Base-by-base conservation (phyloP, 1,140 invertebrate genomes). In the Polyergus mexicanus region DNA sequence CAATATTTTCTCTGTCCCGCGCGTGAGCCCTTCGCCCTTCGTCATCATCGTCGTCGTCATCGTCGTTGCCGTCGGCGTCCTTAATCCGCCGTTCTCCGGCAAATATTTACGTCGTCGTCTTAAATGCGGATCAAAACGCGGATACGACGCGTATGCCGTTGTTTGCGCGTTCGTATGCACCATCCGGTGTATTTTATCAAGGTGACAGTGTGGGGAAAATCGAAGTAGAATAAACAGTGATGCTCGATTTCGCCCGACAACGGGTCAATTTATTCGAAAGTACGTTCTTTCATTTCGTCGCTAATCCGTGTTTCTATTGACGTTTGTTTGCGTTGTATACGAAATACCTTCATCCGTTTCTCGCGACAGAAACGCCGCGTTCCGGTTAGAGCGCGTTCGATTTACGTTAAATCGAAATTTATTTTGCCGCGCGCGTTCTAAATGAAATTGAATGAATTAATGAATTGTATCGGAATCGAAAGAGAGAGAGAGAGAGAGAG, bases 361-460 rank as follows among this genome's bases (percentile, higher is more conserved):
- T 54, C 68, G 54, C 68, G 54, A 72, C 66, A 74, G 54, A 19
- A 74, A 83, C 54, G 54, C 54, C 68, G 68, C 54, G 51, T 1
- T 54, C 25, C 78, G 78, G 66, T 54, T 60, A 83, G 66, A 72
- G 54, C 38, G 54, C 25, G 78, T 83, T 74, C 78, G 78, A 74
- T 83, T 83, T 74, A 83, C 68, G 68, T 60, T 74, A 83, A 83
- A 83, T 83, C 78, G 78, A 56, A 83, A 83, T 83, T 83, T 74
- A 72, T 74, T 83, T 60, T 54, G 66, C 68, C 32, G 54, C 78
- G 68, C 76, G 65, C 28, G 54, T 38, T 38, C 78, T n/a, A 41
- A 72, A 83, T 83, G 68, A 83, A 83, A 74, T 74, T 72, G 78
- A 83, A 83, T 74, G 78, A 72, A 83, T 83, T 83, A 83, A 83